Evolutionary conservation across 1,140 invertebrate genomes (phyloP), one percentile per base, ranked within the genome.

Genomic region (Hypsibius dujardini): DNA sequence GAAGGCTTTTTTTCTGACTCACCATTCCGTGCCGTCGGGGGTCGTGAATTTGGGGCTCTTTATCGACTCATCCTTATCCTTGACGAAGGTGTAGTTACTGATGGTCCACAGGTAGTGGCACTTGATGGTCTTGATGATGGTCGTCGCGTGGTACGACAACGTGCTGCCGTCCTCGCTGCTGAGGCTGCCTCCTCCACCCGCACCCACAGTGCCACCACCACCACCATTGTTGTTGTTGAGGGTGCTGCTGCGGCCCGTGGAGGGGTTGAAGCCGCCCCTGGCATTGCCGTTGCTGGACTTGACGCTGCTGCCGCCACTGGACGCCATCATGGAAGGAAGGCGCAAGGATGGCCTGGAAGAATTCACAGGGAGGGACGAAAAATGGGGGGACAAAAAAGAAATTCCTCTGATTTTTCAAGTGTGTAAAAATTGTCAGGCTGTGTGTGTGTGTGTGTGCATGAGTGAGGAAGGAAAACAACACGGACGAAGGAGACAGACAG

Each of bases 41-140:
- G 62, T 67, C 12, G 62, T 67, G 62, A 67, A 67, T 42, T 67
- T 67, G 62, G 62, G 62, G 42, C 12, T 15, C 42, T 67, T 67
- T 67, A 67, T 67, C 12, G 62, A 67, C 45, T 67, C 62, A 67
- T 67, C 62, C 62, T 67, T 67, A 67, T 67, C 62, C 62, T 67
- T 67, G 42, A 67, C 62, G 62, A 67, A 67, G 62, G 62, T 67
- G 45, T 67, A 67, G 42, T 67, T 67, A 42, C 62, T 67, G 62
- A 67, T 67, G 12, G 62, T 67, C 62, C 62, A 67, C 42, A 67
- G 42, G 42, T 67, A 67, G 45, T 67, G 62, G 62, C 62, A 67
- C 42, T 67, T 67, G 45, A 67, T 67, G 42, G 62, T 67, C 42
- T 67, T 67, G 42, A 67, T 67, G 62, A 67, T 67, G 12, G 62